A percentile compares a stretch with the other conserved stretches of the same genome.
Evolutionary conservation across 1,140 invertebrate genomes (phyloP).

Genomic region (Hypsibius dujardini): DNA sequence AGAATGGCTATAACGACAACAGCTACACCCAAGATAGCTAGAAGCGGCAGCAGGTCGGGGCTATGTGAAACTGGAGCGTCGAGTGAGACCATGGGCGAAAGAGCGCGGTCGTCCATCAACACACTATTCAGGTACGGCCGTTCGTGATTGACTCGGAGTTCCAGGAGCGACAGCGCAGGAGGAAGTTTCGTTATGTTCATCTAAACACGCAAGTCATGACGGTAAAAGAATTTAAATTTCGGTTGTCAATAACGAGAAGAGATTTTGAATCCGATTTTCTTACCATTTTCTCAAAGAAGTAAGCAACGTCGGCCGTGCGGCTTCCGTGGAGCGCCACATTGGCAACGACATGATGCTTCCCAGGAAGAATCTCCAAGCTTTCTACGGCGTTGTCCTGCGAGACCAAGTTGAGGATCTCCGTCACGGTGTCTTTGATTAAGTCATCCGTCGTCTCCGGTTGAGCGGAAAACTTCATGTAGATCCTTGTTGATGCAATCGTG

Average conservation of each 20-base stretch:
- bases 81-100: neutral
- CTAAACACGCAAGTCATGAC: neutral
- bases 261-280: neutral
- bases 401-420: neutral
- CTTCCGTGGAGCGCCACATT: neutral
- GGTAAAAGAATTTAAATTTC: too few relatives aligned
- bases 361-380: neutral
- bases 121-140: neutral
- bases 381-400: neutral
- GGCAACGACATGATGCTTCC: neutral
- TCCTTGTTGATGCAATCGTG: neutral
- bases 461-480: neutral
- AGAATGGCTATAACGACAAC: neutral
- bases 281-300: constrained; percentile 13
- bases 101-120: neutral
- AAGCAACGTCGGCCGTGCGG: constrained; percentile 10
- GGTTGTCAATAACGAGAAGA: neutral
- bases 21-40: neutral
- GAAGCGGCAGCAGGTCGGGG: neutral
- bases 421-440: neutral
- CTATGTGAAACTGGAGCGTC: neutral
- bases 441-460: neutral
- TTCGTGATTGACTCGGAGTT: neutral
- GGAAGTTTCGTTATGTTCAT: neutral
- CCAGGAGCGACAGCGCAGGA: neutral